Base-by-base conservation (phyloP, 2,113 vertebrate genomes). In the Myotis brandtii region DNA sequence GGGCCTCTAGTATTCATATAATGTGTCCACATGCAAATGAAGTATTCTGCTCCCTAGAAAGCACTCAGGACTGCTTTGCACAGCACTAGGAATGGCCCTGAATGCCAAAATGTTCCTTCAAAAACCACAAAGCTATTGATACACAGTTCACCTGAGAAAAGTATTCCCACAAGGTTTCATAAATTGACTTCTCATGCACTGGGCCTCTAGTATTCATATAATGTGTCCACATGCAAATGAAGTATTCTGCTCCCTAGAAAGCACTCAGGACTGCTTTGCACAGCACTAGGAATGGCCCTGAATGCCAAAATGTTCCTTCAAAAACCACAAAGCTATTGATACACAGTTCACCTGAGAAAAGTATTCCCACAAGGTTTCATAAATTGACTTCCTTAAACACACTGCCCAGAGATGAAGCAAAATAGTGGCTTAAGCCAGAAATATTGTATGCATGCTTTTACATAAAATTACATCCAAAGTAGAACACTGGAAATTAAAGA, bases 321-420 rank as follows among this genome's bases (percentile, higher is more conserved):
- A 88, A 95, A 95, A 91, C 21, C 90, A 95, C 66, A 91, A 40
- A 84, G 67, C 75, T 94, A 46, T 69, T 92, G 84, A 92, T 95
- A 93, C 40, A 94, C 92, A 76, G 66, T 79, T 89, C 34, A 79
- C 32, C 87, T 91, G 64, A 30, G 80, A 96, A 94, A 94, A 91
- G 92, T 83, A 75, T 73, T 64, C 52, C 94, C 97, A 92, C 73
- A 89, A 93, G 73, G 37, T 88, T 94, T 54, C 70, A 73, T 79
- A 96, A 97, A 96, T 86, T 95, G 90, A 96, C 82, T 95, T 95
- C 54, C 50, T 98, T 92, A 96, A 95, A 91, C 40, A 95, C 18
- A 50, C 62, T 94, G 59, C 72, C 85, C 62, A 88, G 34, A 95
- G 82, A 95, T 76, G 72, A 97, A 87, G 43, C 77, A 37, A 88